Base-by-base conservation (phyloP, 2,113 vertebrate species). In the Spea bombifrons region DNA sequence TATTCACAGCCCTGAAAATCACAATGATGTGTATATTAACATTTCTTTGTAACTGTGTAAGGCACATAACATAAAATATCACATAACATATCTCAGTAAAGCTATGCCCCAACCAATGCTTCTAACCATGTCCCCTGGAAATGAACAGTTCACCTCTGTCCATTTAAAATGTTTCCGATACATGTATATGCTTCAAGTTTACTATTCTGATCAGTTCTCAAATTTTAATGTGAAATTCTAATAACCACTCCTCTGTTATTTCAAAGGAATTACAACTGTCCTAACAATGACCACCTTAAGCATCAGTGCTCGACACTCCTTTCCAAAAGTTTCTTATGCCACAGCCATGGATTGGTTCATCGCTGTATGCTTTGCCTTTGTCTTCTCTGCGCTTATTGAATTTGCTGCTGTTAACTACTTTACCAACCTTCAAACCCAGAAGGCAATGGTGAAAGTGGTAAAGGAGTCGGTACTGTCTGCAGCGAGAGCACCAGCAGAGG, bases 321-420 rank as follows among this genome's bases (percentile, higher is more conserved):
- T 99, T 80, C 97, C 97, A 64, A 99, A 99, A 91, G 97, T 99
- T 72, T 99, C 97, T 8, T 99, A 99, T 7, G 97, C 97, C 78
- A 99, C 97, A 0, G 97, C 97, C 53, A 99, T 99, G 97, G 97
- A 99, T 88, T 99, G 97, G 97, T 99, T 99, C 88, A 99, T 99
- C 81, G 97, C 97, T 0, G 97, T 99, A 81, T 99, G 97, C 86
- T 99, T 99, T 81, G 96, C 97, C 85, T 99, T 99, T 71, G 97
- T 99, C 80, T 99, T 99, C 90, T 99, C 97, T 15, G 97, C 97
- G 82, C 95, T 99, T 47, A 98, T 99, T 55, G 97, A 99, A 88
- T 99, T 99, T 76, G 97, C 97, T 49, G 97, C 97, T 71, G 97
- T 99, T 78, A 99, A 99, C 88, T 99, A 99, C 89, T 98, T 99